Evolutionary conservation across 1,140 invertebrate genomes (phyloP).

Genomic region (Drosophila azteca): DNA sequence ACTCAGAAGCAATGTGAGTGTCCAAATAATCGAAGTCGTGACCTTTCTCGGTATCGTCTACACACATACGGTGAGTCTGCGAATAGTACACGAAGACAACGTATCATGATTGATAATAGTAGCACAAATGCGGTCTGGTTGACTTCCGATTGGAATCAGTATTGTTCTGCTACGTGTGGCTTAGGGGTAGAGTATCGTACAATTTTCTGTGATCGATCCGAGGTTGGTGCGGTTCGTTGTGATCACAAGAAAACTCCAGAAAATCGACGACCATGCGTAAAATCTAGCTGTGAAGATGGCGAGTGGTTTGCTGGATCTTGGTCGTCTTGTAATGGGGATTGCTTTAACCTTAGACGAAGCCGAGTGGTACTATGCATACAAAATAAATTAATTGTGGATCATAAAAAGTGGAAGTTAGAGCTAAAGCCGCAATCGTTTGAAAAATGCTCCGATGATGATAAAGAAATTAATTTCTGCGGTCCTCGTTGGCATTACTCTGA

Average conservation of each 20-base stretch:
- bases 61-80: conserved; percentile 17
- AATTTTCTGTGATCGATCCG: conserved; percentile 82
- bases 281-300: conserved; percentile 85
- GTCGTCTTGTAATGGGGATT: conserved; percentile 85
- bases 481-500: conserved; percentile 87
- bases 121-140: conserved; percentile 64
- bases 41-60: conserved; percentile 55
- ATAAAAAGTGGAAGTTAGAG: conserved; percentile 81
- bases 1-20: conserved; percentile 78
- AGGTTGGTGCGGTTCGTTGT: conserved; percentile 84
- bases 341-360: conserved; percentile 84
- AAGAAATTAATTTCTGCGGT: conserved; percentile 83
- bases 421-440: conserved; percentile 65
- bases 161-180: conserved; percentile 75
- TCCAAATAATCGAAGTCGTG: conserved; percentile 62
- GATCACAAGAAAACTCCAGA: conserved; percentile 86
- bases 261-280: conserved; percentile 86
- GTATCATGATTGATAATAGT: conserved; percentile 48
- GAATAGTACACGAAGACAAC: conserved; percentile 42
- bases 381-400: conserved; percentile 83
- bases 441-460: conserved; percentile 84
- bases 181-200: conserved; percentile 76
- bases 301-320: conserved; percentile 90
- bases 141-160: conserved; percentile 81
- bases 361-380: conserved; percentile 84